Evolutionary conservation across 1,140 invertebrate genomes (phyloP), one percentile per base, ranked within the genome.

Genomic region (Drosophila nigromelanica): DNA sequence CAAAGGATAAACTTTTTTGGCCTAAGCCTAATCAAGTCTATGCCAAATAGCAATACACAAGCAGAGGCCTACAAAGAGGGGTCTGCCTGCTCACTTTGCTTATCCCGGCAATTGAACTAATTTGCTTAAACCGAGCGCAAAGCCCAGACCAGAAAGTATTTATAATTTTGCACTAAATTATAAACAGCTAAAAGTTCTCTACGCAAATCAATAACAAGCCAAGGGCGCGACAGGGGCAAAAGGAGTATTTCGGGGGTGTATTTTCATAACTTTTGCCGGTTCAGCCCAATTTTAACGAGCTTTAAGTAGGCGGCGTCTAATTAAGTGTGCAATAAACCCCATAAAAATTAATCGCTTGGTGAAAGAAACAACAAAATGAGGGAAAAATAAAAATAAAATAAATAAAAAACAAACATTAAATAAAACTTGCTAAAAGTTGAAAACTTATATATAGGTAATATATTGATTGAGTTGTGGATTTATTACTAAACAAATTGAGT

Each of bases 21-120:
- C 76, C 82, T 89, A 89, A 89, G 82, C 82, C 82, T 87, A 87
- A 87, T 87, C 82, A 87, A 89, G 75, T 89, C 82, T 89, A 74
- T 75, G 81, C 61, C 61, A 61, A 62, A 64, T 40, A 62, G 30
- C 45, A 30, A 54, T 12, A 14, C 11, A 15, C 15, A 48, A 42
- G n/a, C 27, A 33, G 21, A 5, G 42, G 15, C 8, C 27, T 15
- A 21, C 14, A 18, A 12, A 24, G 21, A 12, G 7, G 6, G 15
- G 5, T 11, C 78, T 75, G 67, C 50, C 62, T 39, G 45, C 51
- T 59, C 59, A 35, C 62, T 40, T 59, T 42, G 33, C 54, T 59
- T 15, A 48, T 40, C 33, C 72, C 78, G 78, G 72, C 82, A 87
- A 87, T 87, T 87, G 82, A 87, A 82, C 82, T 89, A 87, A 87